Base-by-base conservation (phyloP, 1,140 invertebrate species). In the Aphelinus atriplicis region DNA sequence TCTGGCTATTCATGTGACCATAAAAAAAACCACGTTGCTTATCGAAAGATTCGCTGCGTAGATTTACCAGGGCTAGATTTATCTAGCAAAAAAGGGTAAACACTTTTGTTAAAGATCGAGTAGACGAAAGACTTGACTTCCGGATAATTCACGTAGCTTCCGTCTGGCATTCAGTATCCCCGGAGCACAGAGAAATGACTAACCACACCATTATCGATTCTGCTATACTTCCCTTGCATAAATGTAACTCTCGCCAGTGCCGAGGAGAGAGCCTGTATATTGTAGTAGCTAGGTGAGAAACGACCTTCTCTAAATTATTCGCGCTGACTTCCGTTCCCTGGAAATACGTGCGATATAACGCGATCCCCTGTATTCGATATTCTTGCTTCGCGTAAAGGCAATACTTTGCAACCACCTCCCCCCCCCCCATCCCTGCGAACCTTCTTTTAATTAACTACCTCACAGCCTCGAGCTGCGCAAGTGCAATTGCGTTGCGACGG, bases 171-270 rank as follows among this genome's bases (percentile, higher is more conserved):
- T 26, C 26, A 26, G 26, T 26, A 26, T 26, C 26, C 26, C 26
- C 26, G 26, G 26, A 26, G 26, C 26, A 26, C 26, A 26, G 26
- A 26, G 26, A 26, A 26, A 26, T 10, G 57, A 51, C 58, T 61
- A 70, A 70, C 68, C 68, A 48, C 43, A 26, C 26, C 68, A 70
- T 70, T 70, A 70, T 70, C 68, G 68, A 70, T 51, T 70, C 68
- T 1, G 26, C 58, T 9, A 60, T 70, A 60, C 56, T 61, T 70
- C 68, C 50, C 68, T 9, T 3, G 7, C 51, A 61, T 50, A 61
- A 61, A 70, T 61, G 58, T 61, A 51, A 70, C 51, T 70, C 68
- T 50, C 56, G n/a, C 46, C 45, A 7, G n/a, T 42, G 67, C 62
- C 10, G 6, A 43, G 10, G 9, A 26, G 3, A 2, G 43, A 4